These are phyloP conservation scores for Coenobita brevimanus DNA, from an alignment of 1,140 invertebrate genomes.

Conservation along the genomic window DNA sequence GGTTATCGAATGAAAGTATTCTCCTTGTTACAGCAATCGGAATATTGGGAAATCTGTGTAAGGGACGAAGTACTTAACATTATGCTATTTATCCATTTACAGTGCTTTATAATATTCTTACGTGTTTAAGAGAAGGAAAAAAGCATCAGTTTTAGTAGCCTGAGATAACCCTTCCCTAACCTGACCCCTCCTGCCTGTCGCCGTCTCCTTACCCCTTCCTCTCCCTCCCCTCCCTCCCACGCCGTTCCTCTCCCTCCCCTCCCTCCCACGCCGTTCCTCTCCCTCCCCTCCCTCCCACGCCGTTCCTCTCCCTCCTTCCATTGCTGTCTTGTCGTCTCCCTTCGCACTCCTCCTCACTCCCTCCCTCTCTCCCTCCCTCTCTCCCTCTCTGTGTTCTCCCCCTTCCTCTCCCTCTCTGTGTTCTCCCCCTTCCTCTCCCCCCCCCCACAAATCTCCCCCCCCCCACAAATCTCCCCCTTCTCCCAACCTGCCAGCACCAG, in stretches of 20 bases:
- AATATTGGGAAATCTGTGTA: too few species aligned
- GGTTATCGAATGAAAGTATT: too few species aligned
- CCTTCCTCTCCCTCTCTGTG: neutral
- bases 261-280: neutral
- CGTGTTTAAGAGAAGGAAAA: too few species aligned
- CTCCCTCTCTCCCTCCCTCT: neutral
- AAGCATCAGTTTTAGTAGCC: too few species aligned
- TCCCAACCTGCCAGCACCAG: constrained; percentile 18
- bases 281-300: neutral
- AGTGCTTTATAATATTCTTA: too few species aligned
- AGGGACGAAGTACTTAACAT: too few species aligned
- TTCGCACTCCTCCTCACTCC: neutral
- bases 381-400: constrained; percentile 1
- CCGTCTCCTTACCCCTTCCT: neutral
- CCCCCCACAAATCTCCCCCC: constrained; percentile 32
- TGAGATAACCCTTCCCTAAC: neutral
- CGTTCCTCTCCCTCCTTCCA: neutral
- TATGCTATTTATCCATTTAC: too few species aligned
- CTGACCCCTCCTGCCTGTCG: neutral
- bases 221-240: neutral
- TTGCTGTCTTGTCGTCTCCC: neutral
- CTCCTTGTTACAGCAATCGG: too few species aligned
- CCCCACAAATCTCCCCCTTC: neutral
- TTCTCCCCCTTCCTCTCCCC: neutral
- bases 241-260: neutral